Base-by-base conservation (phyloP, 2,888 invertebrate species). In the Mellilla xanthometata region DNA sequence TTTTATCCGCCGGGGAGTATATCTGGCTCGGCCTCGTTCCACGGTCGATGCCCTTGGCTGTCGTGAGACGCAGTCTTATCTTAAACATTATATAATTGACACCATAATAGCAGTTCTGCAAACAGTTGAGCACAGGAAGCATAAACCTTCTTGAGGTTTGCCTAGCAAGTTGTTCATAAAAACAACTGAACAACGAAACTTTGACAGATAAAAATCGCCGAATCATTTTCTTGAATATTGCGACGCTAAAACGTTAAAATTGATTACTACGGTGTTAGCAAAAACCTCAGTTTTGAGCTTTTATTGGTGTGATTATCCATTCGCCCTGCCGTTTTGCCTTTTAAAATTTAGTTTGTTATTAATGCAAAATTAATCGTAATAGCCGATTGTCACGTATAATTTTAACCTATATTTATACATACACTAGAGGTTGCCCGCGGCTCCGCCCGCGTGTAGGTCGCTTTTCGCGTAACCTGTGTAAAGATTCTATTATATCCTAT, bases 11-110 rank as follows among this genome's bases (percentile, higher is more conserved):
- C 34, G 32, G 52, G 56, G 56, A 55, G 64, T 33, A 56, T 69
- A 68, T 65, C 61, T 62, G 56, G 48, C 51, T 33, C 49, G 64
- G 56, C 67, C 68, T 58, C 67, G 57, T 54, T 65, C 52, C 27
- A 48, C 68, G 74, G 74, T 74, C 76, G 72, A 65, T 65, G 75
- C 76, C 74, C 76, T 72, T 72, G 65, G 62, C 50, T 58, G 54
- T 57, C 60, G 56, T 58, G 56, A 54, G 62, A 52, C 55, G 56
- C 53, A 47, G 56, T 56, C 63, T 66, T 67, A 68, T 65, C 62
- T 56, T 52, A 59, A 56, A 54, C 52, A 65, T 68, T 67, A 68
- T 63, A 60, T 67, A 68, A 70, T 62, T 60, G 57, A 59, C 62
- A 57, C 45, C 34, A 19, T 19, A 3, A n/a, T n/a, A n/a, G n/a